Evolutionary conservation across 2,113 vertebrate genomes (phyloP), one percentile per base, ranked within the genome.

Genomic region (Chionis minor): DNA sequence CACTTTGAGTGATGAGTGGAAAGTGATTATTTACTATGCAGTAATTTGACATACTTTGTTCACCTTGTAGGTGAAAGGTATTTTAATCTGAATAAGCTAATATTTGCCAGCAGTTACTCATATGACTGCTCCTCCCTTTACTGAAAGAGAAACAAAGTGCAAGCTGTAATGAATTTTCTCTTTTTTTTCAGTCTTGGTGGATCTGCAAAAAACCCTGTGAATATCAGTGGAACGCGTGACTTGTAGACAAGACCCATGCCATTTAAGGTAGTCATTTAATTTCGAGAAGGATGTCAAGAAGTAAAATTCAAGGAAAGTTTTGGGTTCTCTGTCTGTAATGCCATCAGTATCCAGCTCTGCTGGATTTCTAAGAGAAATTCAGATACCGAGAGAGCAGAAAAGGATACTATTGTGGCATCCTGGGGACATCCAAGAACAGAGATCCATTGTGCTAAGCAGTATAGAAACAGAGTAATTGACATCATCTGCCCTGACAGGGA

Each of bases 41-140:
- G 38, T 86, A 92, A 86, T 90, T 86, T 93, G 90, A 83, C 44
- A 90, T 49, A 73, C 23, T 45, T 91, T 71, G 38, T 90, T 86
- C 67, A 85, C 10, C 45, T 78, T 82, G 35, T 65, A 79, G 51
- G 30, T 89, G 42, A 94, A 73, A 84, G 30, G 8, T 81, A 78
- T 91, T 82, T 88, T 80, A 72, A 81, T 73, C 28, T 69, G 33
- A 66, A 12, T 61, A 92, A 86, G 17, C 63, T 62, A 86, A 32
- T 80, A 83, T 66, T 93, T 94, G 30, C 51, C 33, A 78, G n/a
- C 47, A 90, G 28, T 83, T 94, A 73, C 21, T 88, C n/a, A 27
- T 54, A 35, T 19, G 30, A 35, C 10, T 73, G 8, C 42, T 88
- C n/a, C 59, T 86, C 19, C 35, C 45, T 86, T 96, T 81, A 77